Evolutionary conservation across 2,797 vertebrate species (phyloP).

Genomic region (Trachurus trachurus): DNA sequence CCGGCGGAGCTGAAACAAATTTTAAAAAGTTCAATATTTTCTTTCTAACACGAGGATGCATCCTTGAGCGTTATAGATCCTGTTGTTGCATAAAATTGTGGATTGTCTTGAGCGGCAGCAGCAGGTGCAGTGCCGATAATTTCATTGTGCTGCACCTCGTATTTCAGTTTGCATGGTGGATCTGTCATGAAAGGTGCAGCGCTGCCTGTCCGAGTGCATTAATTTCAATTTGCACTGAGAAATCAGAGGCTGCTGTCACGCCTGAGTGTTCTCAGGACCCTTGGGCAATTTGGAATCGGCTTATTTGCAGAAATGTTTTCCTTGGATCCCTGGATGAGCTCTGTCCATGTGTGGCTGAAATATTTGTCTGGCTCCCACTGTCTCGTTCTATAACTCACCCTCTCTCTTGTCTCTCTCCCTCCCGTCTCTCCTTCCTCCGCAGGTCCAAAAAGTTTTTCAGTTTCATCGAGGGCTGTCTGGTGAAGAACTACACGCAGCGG

Average conservation of each 20-base stretch:
- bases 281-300: constrained; percentile 25
- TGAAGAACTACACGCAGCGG: constrained; percentile 98
- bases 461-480: constrained; percentile 98
- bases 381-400: constrained; percentile 8
- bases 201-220: constrained; percentile 33
- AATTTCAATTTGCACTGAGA: constrained; percentile 18
- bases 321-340: constrained; percentile 1
- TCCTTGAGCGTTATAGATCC: neutral
- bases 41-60: neutral
- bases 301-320: constrained; percentile 30
- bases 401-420: neutral
- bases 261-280: constrained; percentile 12
- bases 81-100: neutral
- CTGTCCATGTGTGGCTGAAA: constrained; percentile 7
- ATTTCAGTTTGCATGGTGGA: constrained; percentile 32
- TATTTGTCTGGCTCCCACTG: constrained; percentile 13
- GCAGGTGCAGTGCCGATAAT: constrained; percentile 49
- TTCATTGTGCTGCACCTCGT: neutral
- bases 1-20: neutral
- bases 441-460: constrained; percentile 99
- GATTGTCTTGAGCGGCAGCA: constrained; percentile 1
- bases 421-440: neutral
- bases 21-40: neutral
- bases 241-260: constrained; percentile 17
- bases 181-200: constrained; percentile 20